A percentile compares a stretch with the other conserved stretches of the same genome.
Conservation (phyloP, 2,113 vertebrate genomes). For the Seriola dumerili region DNA sequence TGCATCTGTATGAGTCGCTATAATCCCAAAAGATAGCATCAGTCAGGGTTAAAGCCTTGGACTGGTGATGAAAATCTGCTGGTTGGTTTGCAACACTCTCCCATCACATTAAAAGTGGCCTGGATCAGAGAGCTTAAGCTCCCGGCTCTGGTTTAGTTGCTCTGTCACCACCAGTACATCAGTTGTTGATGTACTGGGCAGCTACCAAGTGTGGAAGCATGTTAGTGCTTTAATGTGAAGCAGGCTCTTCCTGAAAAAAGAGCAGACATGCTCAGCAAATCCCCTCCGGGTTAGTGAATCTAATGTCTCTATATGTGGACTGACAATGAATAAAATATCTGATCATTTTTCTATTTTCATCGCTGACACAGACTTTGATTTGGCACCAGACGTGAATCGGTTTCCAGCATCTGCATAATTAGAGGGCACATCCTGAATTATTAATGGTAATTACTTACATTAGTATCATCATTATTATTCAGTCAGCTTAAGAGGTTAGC, state of each 20-base stretch:
- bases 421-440: conserved; percentile 60
- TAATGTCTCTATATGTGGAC: conserved; percentile 45
- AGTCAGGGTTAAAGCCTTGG: conserved; percentile 2
- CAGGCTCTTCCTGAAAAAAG: conserved; percentile 32
- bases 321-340: conserved; percentile 57
- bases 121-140: conserved; percentile 27
- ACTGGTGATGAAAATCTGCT: conserved; percentile 24
- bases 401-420: conserved; percentile 51
- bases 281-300: conserved; percentile 46
- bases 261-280: conserved; percentile 33
- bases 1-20: conserved; percentile 5
- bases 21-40: conserved; percentile 37
- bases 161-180: conserved; percentile 51
- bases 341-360: conserved; percentile 47
- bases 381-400: conserved; percentile 39
- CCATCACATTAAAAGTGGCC: conserved; percentile 39
- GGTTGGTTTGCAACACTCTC: conserved; percentile 23
- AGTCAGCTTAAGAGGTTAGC: conserved; percentile 62
- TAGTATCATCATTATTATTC: conserved; percentile 71
- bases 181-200: conserved; percentile 36
- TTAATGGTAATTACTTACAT: conserved; percentile 76
- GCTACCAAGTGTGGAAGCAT: conserved; percentile 44
- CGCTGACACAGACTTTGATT: conserved; percentile 36
- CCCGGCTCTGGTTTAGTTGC: conserved; percentile 40
- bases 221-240: conserved; percentile 46